phyloP scores from a whole-genome alignment of 2,888 invertebrate genomes.

The Parasteatoda lunata region DNA sequence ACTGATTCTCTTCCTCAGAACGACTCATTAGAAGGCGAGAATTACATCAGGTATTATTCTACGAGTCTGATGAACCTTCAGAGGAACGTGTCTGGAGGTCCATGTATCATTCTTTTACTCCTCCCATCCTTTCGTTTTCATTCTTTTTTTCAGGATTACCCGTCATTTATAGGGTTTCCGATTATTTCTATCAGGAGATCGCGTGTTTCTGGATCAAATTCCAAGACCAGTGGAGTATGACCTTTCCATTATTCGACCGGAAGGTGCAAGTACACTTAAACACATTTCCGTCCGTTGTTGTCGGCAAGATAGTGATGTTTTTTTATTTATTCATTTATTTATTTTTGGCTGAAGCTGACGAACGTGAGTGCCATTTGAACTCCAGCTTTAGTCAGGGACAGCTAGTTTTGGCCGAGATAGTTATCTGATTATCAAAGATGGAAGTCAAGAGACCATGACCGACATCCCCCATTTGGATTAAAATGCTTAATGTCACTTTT shows the following conservation, averaged over 20 bases:
- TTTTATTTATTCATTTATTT: neutral
- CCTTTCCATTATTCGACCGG: slow-evolving; percentile 51
- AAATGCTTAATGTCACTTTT: too few species aligned
- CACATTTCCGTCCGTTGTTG: slow-evolving; percentile 47
- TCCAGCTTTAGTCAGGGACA: neutral
- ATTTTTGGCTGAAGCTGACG: neutral
- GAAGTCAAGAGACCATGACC: slow-evolving; percentile 1
- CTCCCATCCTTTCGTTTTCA: neutral
- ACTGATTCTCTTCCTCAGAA: neutral
- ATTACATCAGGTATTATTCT: neutral
- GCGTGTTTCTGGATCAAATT: slow-evolving; percentile 30
- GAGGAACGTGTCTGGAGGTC: neutral
- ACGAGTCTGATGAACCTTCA: slow-evolving; percentile 5
- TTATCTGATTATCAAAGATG: neutral
- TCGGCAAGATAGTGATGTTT: neutral
- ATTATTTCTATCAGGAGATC: neutral
- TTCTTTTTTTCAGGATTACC: neutral
- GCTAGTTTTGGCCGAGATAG: neutral
- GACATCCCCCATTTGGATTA: neutral
- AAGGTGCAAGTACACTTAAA: slow-evolving; percentile 31
- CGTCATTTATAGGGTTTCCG: neutral
- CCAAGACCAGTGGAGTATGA: slow-evolving; percentile 36
- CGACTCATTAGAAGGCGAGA: slow-evolving; percentile 8
- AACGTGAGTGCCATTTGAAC: neutral
- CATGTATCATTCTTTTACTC: neutral